A percentile compares a stretch with the other conserved stretches of the same genome.
phyloP scores from a whole-genome alignment of 2,113 vertebrate genomes.

The Dipodomys stephensi region DNA sequence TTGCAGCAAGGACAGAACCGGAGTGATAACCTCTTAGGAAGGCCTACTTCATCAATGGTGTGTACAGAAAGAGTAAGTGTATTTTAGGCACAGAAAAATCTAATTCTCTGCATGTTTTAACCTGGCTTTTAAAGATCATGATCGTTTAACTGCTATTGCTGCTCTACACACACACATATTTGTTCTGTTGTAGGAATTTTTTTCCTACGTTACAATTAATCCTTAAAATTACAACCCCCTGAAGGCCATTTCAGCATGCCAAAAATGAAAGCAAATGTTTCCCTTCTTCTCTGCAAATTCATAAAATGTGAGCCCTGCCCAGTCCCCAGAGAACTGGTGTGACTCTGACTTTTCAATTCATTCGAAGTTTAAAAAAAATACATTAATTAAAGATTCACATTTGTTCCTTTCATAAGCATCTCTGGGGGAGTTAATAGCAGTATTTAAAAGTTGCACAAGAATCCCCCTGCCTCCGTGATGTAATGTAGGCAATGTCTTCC shows the following conservation, averaged over 20 bases:
- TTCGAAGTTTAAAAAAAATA: neutral
- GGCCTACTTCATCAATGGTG: neutral
- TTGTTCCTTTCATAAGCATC: conserved; percentile 37
- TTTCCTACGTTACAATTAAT: conserved; percentile 40
- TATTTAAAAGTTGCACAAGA: neutral
- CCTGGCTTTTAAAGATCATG: neutral
- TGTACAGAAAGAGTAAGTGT: neutral
- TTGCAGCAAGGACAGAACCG: neutral
- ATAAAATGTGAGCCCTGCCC: conserved; percentile 56
- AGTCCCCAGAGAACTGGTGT: conserved; percentile 36
- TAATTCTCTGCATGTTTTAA: neutral
- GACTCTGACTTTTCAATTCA: conserved; percentile 40
- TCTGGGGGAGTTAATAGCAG: conserved; percentile 17
- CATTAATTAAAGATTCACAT: conserved; percentile 20
- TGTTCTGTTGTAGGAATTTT: conserved; percentile 15
- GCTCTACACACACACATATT: neutral
- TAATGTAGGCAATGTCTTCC: neutral
- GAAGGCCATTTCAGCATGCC: neutral
- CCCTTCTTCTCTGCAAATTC: conserved; percentile 2
- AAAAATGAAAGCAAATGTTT: conserved; percentile 41
- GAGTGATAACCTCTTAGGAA: too few species aligned
- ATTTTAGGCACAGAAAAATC: neutral
- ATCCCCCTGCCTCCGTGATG: neutral
- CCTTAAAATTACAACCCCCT: neutral
- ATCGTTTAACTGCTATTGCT: neutral